Evolutionary conservation across 2,888 invertebrate species (phyloP).

Genomic region (Lithodes maja): DNA sequence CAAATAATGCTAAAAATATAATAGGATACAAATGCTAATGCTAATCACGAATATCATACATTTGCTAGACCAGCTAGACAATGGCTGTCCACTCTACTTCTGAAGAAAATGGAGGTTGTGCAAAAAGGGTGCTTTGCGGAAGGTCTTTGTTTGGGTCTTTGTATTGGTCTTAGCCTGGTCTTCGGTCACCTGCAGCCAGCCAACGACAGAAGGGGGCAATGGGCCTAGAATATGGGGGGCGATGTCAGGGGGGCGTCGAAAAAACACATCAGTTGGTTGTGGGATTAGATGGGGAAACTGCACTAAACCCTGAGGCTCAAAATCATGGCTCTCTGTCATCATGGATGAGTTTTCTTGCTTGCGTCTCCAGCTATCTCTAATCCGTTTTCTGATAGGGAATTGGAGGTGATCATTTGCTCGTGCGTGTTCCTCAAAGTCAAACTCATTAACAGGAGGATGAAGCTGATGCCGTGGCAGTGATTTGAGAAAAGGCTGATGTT

Average conservation of each 20-base stretch:
- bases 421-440: not conserved
- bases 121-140: slow-evolving; percentile 58
- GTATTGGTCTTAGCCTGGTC: not conserved
- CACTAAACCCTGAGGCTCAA: not conserved
- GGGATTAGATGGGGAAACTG: slow-evolving; percentile 30
- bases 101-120: slow-evolving; percentile 43
- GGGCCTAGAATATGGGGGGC: slow-evolving; percentile 4
- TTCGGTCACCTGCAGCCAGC: slow-evolving; percentile 64
- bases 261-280: slow-evolving; percentile 37
- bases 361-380: slow-evolving; percentile 11
- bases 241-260: slow-evolving; percentile 23
- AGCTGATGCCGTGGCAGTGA: not conserved
- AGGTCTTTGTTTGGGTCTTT: slow-evolving; percentile 18
- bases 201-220: slow-evolving; percentile 36
- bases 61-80: not conserved
- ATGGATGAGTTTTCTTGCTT: not conserved
- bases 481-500: not conserved
- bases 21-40: too few relatives aligned
- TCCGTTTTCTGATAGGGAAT: slow-evolving; percentile 26
- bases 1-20: not conserved
- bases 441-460: not conserved
- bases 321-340: not conserved
- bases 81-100: not conserved
- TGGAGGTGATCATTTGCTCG: not conserved
- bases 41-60: not conserved